Conservation (phyloP, 1,140 invertebrate genomes). For the Samia ricini region DNA sequence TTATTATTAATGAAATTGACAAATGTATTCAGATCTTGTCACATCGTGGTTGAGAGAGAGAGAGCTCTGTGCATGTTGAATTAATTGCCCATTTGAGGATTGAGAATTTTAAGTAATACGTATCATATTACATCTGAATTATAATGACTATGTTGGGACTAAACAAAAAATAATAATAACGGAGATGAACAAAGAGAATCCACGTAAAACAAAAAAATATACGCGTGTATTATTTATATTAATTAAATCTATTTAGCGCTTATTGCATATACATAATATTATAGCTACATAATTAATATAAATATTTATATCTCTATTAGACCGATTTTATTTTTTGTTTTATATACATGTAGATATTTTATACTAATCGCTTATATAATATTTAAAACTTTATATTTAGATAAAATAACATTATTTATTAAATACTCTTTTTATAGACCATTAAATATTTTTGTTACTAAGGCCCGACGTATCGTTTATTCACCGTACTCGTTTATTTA, state of each 20-base stretch:
- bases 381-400: too few species aligned
- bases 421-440: not conserved
- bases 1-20: not conserved
- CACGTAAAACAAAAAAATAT: too few species aligned
- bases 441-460: not conserved
- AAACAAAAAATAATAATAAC: not conserved
- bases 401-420: too few species aligned
- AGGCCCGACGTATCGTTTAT: not conserved
- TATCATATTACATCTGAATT: slow-evolving; percentile 11
- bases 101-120: slow-evolving; percentile 10
- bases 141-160: not conserved
- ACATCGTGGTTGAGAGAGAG: not conserved
- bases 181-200: not conserved
- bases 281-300: too few species aligned
- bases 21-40: slow-evolving; percentile 4
- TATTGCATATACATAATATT: too few species aligned
- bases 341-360: too few species aligned
- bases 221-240: not conserved
- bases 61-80: not conserved
- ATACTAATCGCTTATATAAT: too few species aligned
- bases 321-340: too few species aligned
- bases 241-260: not conserved
- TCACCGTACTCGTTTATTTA: not conserved
- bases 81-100: not conserved
- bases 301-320: too few species aligned